Evolutionary conservation across 2,888 invertebrate species (phyloP), one percentile per base, ranked within the genome.

Genomic region (Cryptosula pallasiana): DNA sequence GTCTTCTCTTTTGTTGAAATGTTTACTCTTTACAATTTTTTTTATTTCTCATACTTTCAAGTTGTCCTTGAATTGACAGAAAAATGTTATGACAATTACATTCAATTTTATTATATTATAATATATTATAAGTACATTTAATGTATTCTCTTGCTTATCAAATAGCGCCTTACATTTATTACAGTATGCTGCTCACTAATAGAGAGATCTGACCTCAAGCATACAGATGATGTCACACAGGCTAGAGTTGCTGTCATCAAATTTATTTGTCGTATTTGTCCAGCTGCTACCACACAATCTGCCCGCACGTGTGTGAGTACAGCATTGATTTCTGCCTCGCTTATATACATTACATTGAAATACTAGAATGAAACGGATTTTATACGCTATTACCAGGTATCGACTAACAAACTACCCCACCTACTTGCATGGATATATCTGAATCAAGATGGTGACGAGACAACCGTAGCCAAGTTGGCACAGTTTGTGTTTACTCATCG

Each of bases 171-270:
- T 5, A 5, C 45, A 13, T 27, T 3, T 63, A n/a, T 32, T 63
- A 32, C 32, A 63, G 63, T 63, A 32, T 63, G 63, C 63, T 63
- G 63, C 27, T 2, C 25, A 2, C 63, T 63, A n/a, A 63, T 63
- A 29, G 32, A 32, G n/a, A 25, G 63, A 2, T 2, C 29, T 9
- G 32, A 63, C 3, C 32, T 13, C 2, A 27, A 9, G 13, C 63
- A 63, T 1, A 13, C 63, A 5, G 29, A 63, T 5, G 2, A 27
- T 63, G 63, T 63, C 13, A 63, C 32, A 13, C 63, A 63, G 32
- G n/a, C 32, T 32, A 63, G 63, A n/a, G 27, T 32, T 63, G 34
- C 20, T 13, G 32, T 63, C 9, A 63, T 63, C 5, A 20, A 27
- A 9, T 32, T 29, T n/a, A 63, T 63, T 13, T 63, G 63, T 63